Percentiles rank a stretch among this genome's conserved stretches.
phyloP scores from a whole-genome alignment of 2,797 vertebrate genomes.

The Eidolon dupreanum region DNA sequence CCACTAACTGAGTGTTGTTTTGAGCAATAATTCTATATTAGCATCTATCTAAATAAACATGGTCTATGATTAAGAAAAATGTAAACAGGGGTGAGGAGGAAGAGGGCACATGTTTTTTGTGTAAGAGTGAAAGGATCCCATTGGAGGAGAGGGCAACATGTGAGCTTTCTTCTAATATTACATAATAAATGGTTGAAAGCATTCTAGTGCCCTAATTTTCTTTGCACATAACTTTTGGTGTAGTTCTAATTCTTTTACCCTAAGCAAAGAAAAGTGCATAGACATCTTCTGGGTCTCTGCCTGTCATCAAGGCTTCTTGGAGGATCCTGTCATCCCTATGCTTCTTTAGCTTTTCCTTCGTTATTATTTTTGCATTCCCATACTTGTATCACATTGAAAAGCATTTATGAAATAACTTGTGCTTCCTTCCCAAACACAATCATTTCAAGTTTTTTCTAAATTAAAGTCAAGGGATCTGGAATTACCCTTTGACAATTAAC shows the following conservation, averaged over 20 bases:
- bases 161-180: background rate
- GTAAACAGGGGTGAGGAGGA: background rate
- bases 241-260: background rate
- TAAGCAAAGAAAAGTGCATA: background rate
- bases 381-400: background rate
- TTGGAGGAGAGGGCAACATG: background rate
- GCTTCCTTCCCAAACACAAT: background rate
- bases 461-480: background rate
- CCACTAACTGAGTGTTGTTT: background rate
- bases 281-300: background rate
- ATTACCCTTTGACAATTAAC: background rate
- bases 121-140: background rate
- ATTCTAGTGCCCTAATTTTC: background rate
- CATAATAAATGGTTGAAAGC: background rate
- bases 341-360: background rate
- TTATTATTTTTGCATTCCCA: background rate
- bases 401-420: background rate
- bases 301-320: background rate
- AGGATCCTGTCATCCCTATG: background rate
- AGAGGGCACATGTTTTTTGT: background rate
- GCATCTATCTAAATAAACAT: background rate
- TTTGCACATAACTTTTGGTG: background rate
- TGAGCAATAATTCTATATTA: background rate
- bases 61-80: background rate
- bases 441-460: background rate